Conservation (phyloP, 1,140 invertebrate genomes). For the Ptiloglossa arizonensis region DNA sequence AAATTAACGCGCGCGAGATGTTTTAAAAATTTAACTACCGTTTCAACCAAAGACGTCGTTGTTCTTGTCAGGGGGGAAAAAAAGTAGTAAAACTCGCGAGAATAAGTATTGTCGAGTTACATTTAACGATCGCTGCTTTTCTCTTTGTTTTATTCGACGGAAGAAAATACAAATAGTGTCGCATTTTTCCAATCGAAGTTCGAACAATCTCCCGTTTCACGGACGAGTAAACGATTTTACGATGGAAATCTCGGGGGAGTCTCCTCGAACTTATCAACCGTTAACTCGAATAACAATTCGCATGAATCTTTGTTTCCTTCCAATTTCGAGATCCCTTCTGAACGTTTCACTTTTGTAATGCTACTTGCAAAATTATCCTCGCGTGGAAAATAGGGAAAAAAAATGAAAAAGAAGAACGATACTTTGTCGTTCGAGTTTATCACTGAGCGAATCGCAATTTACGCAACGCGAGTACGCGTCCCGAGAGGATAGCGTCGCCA, state of each 20-base stretch:
- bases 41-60: neutral
- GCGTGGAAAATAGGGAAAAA: neutral
- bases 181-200: neutral
- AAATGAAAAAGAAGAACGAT: conserved; percentile 7
- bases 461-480: too few species aligned
- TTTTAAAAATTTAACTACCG: neutral
- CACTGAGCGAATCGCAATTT: conserved; percentile 18
- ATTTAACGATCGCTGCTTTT: neutral
- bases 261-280: too few species aligned
- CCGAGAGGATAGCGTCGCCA: too few species aligned
- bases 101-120: neutral
- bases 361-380: neutral
- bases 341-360: neutral
- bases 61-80: neutral
- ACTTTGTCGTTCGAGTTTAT: conserved; percentile 50
- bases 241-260: neutral
- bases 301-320: neutral
- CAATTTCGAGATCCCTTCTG: neutral
- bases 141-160: neutral
- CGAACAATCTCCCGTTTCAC: neutral
- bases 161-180: neutral
- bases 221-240: neutral
- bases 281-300: neutral
- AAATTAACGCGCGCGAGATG: neutral
- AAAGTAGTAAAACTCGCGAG: neutral